Base-by-base conservation (phyloP, 2,113 vertebrate species). In the Parotia lawesii region DNA sequence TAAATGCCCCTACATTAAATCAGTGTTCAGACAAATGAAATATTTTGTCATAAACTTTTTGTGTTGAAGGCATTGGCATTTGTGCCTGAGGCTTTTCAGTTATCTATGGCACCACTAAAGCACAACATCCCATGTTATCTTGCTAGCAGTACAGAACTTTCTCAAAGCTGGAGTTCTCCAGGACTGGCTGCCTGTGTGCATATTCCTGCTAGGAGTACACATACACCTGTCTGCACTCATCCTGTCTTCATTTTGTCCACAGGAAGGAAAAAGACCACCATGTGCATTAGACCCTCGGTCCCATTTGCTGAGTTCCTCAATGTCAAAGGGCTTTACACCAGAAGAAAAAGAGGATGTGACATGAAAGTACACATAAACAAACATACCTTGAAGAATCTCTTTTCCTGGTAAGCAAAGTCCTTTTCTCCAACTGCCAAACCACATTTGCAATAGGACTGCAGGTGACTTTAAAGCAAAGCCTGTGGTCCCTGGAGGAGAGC, bases 331-430 rank as follows among this genome's bases (percentile, higher is more conserved):
- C 38, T 84, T 76, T 24, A 66, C 21, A 22, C 38, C 31, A 42
- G 77, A 67, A 44, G 51, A 58, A 64, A 70, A 85, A 50, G 33
- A 75, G 66, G 45, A 53, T 0, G 0, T 19, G 73, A 78, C 60
- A 76, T 60, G 24, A 85, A 91, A 48, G 77, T 51, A 60, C 60
- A 89, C 65, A 53, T 14, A 37, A 89, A 60, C 44, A 66, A 94
- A 31, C 0, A 5, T 24, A 84, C 56, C 53, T 90, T 5, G 3
- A 90, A 85, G 53, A 67, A 61, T 61, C 72, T 48, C 3, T 76
- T 78, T 89, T 91, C 71, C 85, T 85, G 66, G 81, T 95, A 89
- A 91, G 84, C 70, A 61, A 88, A 89, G 56, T 78, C 64, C 61
- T 75, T 74, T 77, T 65, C 69, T 86, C 64, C 6, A 33, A 45